Evolutionary conservation across 2,113 vertebrate species (phyloP), one percentile per base, ranked within the genome.

Genomic region (Myotis lucifugus): DNA sequence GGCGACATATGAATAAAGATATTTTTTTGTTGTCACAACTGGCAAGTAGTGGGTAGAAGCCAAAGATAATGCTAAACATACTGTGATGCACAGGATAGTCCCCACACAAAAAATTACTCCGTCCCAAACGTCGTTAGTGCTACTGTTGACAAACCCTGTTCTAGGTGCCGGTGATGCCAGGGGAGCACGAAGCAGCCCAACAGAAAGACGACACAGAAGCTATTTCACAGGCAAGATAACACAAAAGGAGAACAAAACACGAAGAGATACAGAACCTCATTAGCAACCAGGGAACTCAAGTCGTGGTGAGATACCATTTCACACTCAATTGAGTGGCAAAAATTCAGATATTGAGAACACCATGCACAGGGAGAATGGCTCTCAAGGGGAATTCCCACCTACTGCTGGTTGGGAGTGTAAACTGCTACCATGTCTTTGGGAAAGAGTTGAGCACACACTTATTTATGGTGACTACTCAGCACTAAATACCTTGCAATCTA

Each of bases 271-370:
- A 18, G 40, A 92, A 85, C 19, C 25, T 91, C 79, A 87, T 93
- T 76, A 86, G 93, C 70, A 76, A 84, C n/a, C 42, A 91, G 29
- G 74, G 64, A 96, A 84, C 84, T 94, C 95, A 95, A 79, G 94
- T 93, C 52, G 59, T 0, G 3, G 46, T 50, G 91, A 79, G 89
- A 67, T 85, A 91, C 59, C 54, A 95, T 91, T 95, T 95, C 50
- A 93, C 64, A 93, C 61, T 86, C 86, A 94, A 89, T 29, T 91
- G 74, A 82, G 6, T 37, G n/a, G 37, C 64, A 89, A 94, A 92
- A 86, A 91, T 84, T 89, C 89, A 93, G 56, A 76, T 70, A 88
- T 21, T 1, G 5, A 95, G 73, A 94, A 91, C 3, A 73, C 10
- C 8, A 46, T 40, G 42, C 85, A 42, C 1, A 4, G 56, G 50